Evolutionary conservation across 2,888 invertebrate genomes (phyloP).

Genomic region (Erebia epiphron): DNA sequence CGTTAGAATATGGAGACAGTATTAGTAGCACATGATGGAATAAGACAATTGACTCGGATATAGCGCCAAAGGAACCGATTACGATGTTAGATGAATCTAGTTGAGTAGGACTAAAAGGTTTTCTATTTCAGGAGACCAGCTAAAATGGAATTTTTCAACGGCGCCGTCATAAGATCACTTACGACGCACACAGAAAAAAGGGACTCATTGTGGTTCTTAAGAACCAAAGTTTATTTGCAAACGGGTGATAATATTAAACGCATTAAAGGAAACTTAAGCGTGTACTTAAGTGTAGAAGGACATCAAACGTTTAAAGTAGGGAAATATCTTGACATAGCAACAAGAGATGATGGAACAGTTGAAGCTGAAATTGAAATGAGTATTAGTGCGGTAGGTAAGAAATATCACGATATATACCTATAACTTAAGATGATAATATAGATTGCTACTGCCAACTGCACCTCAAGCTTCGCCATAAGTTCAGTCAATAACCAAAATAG

Average conservation of each 20-base stretch:
- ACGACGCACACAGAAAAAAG: constrained; percentile 66
- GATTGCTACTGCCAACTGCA: not conserved
- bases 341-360: constrained; percentile 55
- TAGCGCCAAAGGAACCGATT: not conserved
- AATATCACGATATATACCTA: not conserved
- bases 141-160: constrained; percentile 85
- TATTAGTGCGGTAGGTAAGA: constrained; percentile 59
- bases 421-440: not conserved
- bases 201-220: constrained; percentile 58
- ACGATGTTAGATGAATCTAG: too few species aligned
- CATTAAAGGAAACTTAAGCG: constrained; percentile 58
- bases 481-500: too few species aligned
- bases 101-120: not conserved
- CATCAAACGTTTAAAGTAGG: constrained; percentile 56
- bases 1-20: too few species aligned
- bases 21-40: too few species aligned
- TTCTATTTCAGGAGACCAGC: constrained; percentile 84
- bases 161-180: constrained; percentile 85
- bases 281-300: constrained; percentile 58
- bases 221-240: constrained; percentile 60
- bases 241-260: constrained; percentile 47
- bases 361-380: constrained; percentile 59
- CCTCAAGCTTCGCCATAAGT: not conserved
- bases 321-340: constrained; percentile 47
- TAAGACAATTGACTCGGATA: too few species aligned